phyloP scores from a whole-genome alignment of 2,113 vertebrate genomes.

The Arvicanthis niloticus region DNA sequence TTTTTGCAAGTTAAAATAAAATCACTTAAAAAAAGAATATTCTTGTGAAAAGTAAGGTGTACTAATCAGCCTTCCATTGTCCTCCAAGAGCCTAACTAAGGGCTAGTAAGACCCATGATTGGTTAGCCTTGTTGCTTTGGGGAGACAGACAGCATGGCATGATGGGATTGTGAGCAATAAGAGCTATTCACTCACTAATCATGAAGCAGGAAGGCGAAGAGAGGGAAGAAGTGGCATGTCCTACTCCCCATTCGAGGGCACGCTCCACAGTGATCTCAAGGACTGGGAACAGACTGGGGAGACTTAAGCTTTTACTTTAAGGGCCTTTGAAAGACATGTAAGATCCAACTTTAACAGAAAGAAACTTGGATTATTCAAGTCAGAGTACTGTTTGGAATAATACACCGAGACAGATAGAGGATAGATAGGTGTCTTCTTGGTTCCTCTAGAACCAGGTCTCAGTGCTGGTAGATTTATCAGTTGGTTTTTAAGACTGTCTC shows the following conservation, averaged over 20 bases:
- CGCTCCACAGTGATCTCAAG: neutral
- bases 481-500: neutral
- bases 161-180: neutral
- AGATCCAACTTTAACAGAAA: neutral
- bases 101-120: neutral
- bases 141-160: neutral
- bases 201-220: neutral
- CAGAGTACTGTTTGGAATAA: slow-evolving; percentile 37
- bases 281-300: neutral
- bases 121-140: neutral
- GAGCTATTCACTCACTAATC: neutral
- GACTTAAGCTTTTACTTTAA: neutral
- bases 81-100: neutral
- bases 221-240: neutral
- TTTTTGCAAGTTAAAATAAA: slow-evolving; percentile 52
- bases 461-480: neutral
- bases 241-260: neutral
- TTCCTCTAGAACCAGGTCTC: slow-evolving; percentile 1
- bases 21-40: neutral
- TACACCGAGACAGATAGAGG: neutral
- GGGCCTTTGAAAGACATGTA: neutral
- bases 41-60: slow-evolving; percentile 33
- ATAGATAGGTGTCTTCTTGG: neutral
- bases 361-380: neutral
- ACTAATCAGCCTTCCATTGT: neutral